Conservation (phyloP, 23 tunicate genomes). For the Halocynthia aurantium region DNA sequence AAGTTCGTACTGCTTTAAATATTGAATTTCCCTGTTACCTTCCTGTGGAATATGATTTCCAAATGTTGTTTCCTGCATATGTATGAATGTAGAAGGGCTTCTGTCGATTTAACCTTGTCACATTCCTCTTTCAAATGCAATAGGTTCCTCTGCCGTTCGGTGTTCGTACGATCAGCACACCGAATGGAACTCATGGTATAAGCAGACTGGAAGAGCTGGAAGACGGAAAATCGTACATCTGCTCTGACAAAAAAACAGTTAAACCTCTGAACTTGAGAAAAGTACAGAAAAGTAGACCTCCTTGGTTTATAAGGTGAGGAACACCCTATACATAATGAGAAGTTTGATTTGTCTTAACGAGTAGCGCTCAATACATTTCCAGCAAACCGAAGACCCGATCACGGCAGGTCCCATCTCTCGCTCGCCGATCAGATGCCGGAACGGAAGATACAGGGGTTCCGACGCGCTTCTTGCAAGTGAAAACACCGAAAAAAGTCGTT, state of each 20-base stretch:
- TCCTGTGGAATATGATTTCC: too few species aligned
- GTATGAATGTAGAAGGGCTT: too few species aligned
- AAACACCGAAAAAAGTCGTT: constrained; percentile 84
- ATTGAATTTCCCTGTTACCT: too few species aligned
- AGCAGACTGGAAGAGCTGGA: constrained; percentile 82
- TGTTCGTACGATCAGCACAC: constrained; percentile 83
- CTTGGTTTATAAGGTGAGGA: constrained; percentile 80
- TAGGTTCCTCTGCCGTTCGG: constrained; percentile 90
- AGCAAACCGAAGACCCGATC: constrained; percentile 87
- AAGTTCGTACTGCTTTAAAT: too few species aligned
- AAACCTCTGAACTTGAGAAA: constrained; percentile 65
- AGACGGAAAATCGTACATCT: constrained; percentile 95
- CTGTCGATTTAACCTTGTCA: too few species aligned
- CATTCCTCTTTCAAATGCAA: too few species aligned
- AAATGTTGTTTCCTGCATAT: too few species aligned
- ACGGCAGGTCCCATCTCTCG: constrained; percentile 51
- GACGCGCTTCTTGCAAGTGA: constrained; percentile 43
- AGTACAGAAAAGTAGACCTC: constrained; percentile 48
- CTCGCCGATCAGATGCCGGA: constrained; percentile 43
- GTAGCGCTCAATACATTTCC: not conserved
- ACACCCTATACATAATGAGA: too few species aligned
- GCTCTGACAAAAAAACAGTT: constrained; percentile 81
- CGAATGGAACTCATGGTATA: constrained; percentile 75
- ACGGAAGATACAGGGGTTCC: constrained; percentile 41
- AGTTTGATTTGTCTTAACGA: too few species aligned